These are phyloP conservation scores for Drosophila pallidifrons DNA, from an alignment of 1,140 invertebrate genomes.

Conservation along the genomic window DNA sequence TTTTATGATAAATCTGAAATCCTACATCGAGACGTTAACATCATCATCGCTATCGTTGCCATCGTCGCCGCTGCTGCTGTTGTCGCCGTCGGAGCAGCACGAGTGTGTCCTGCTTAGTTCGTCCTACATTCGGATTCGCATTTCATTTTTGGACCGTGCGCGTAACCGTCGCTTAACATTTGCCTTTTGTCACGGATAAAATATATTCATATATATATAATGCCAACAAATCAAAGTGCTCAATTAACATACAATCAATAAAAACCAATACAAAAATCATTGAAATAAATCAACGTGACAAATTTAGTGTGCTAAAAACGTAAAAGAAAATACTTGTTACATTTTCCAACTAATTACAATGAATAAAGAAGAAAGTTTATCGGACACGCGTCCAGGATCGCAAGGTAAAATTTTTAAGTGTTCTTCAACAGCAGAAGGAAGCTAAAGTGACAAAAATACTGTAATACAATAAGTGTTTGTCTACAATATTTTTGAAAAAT, in stretches of 20 bases:
- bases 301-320: not conserved
- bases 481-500: no score
- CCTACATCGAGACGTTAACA: slow-evolving; percentile 84
- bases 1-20: slow-evolving; percentile 85
- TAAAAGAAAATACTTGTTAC: not conserved
- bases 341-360: slow-evolving; percentile 22
- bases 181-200: not conserved
- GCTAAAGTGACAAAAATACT: not conserved
- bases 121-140: not conserved
- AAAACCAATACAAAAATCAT: not conserved
- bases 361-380: slow-evolving; percentile 74
- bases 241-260: not conserved
- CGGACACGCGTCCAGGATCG: slow-evolving; percentile 69
- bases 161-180: slow-evolving; percentile 50
- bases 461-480: no score
- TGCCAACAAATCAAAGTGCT: slow-evolving; percentile 17
- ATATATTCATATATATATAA: slow-evolving; percentile 2
- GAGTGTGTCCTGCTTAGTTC: slow-evolving; percentile 18
- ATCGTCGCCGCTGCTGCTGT: slow-evolving; percentile 45
- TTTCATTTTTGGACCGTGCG: slow-evolving; percentile 18
- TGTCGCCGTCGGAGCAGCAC: slow-evolving; percentile 11
- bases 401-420: slow-evolving; percentile 63
- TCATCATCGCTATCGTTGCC: slow-evolving; percentile 64
- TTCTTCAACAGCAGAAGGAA: not conserved
- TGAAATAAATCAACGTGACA: slow-evolving; percentile 8